These are phyloP conservation scores for Eilema griseolum DNA, from an alignment of 2,888 invertebrate species.

Conservation along the genomic window DNA sequence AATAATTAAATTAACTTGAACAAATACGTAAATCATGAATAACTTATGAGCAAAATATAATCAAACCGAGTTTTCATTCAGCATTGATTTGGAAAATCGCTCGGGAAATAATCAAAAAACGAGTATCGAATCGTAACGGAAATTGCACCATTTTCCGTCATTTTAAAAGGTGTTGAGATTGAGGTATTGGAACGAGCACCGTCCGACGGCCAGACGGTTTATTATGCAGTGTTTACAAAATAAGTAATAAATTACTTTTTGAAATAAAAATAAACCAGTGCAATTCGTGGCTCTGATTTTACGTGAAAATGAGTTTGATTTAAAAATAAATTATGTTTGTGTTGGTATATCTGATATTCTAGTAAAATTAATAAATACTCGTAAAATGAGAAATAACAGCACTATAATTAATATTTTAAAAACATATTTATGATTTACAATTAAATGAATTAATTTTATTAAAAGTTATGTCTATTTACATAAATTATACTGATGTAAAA, in stretches of 20 bases:
- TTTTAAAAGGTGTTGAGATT: conserved; percentile 68
- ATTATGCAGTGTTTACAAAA: conserved; percentile 38
- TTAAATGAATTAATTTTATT: too few relatives aligned
- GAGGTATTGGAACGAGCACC: conserved; percentile 29
- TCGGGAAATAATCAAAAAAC: conserved; percentile 74
- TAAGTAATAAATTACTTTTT: conserved; percentile 35
- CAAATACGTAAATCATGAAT: conserved; percentile 32
- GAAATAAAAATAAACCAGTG: conserved; percentile 26
- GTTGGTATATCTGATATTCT: too few relatives aligned
- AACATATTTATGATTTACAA: too few relatives aligned
- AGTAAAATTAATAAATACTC: too few relatives aligned
- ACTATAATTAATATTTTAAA: too few relatives aligned
- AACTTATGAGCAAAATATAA: conserved; percentile 54
- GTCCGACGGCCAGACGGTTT: conserved; percentile 19
- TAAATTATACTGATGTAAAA: neutral
- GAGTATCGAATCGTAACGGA: conserved; percentile 72
- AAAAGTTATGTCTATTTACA: too few relatives aligned
- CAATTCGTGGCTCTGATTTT: conserved; percentile 23
- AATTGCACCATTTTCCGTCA: conserved; percentile 75
- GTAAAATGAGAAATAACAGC: too few relatives aligned
- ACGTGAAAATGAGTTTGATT: conserved; percentile 14
- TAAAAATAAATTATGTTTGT: neutral
- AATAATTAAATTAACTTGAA: conserved; percentile 15
- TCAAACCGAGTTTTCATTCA: conserved; percentile 59
- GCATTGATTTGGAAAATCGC: conserved; percentile 69